Conservation (phyloP, 92 coral and sea anemone genomes). For the Bergia sp. region DNA sequence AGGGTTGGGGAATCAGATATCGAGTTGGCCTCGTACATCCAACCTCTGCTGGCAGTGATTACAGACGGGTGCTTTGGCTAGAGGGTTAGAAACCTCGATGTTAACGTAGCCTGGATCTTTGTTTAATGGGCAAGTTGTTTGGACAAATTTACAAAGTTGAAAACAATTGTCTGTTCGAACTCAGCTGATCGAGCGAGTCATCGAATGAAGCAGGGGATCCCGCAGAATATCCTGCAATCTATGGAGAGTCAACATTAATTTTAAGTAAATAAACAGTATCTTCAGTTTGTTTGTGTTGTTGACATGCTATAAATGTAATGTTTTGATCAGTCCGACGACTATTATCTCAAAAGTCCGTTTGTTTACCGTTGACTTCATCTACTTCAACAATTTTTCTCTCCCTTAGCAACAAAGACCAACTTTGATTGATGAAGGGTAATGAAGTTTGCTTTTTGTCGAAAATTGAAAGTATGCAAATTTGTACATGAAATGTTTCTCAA, state of each 20-base stretch:
- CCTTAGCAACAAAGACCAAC: not conserved
- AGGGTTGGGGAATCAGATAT: too few relatives aligned
- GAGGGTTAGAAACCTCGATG: too few relatives aligned
- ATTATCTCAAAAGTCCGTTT: slow-evolving; percentile 1
- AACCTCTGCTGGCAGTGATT: too few relatives aligned
- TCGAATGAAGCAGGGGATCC: too few relatives aligned
- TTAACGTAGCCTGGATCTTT: too few relatives aligned
- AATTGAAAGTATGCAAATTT: not conserved
- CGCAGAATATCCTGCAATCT: too few relatives aligned
- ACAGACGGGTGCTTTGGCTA: too few relatives aligned
- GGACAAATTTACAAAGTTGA: too few relatives aligned
- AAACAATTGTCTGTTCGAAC: too few relatives aligned
- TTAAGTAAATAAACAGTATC: not conserved
- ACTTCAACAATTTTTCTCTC: not conserved
- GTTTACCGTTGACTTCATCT: not conserved
- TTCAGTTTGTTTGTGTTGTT: not conserved
- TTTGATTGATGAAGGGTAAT: not conserved
- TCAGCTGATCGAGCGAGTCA: too few relatives aligned
- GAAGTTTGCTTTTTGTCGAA: not conserved
- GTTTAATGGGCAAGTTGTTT: too few relatives aligned
- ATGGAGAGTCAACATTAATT: not conserved
- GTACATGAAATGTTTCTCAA: not conserved
- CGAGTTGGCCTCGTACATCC: too few relatives aligned
- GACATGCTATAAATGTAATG: not conserved
- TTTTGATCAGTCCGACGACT: not conserved